These are phyloP conservation scores for Ophonus ardosiacus DNA, from an alignment of 2,888 invertebrate species.

Conservation along the genomic window DNA sequence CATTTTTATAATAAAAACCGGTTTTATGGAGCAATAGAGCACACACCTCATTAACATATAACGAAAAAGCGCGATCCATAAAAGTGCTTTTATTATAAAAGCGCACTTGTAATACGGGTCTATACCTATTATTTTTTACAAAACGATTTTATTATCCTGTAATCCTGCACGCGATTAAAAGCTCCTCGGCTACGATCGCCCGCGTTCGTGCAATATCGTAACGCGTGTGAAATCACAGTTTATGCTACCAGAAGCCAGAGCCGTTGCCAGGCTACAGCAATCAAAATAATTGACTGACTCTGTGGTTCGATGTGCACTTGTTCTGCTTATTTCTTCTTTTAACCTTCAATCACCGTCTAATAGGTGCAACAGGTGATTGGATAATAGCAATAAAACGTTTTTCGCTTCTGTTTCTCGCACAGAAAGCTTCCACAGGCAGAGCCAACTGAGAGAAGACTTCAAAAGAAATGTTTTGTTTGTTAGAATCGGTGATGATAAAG, in stretches of 20 bases:
- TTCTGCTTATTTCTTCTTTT: constrained; percentile 42
- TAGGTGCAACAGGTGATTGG: constrained; percentile 56
- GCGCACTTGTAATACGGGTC: no score
- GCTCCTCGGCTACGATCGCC: constrained; percentile 8
- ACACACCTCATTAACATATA: no score
- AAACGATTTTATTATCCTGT: background rate
- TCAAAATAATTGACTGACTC: constrained; percentile 53
- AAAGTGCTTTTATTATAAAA: no score
- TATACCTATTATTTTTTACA: background rate
- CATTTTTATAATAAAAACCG: no score
- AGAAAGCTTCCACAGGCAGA: background rate
- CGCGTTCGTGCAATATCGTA: constrained; percentile 4
- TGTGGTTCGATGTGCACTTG: constrained; percentile 51
- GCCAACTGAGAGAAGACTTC: constrained; percentile 10
- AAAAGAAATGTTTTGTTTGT: constrained; percentile 40
- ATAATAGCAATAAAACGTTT: constrained; percentile 56
- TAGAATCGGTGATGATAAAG: background rate
- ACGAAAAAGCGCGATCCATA: no score
- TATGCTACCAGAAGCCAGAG: constrained; percentile 13
- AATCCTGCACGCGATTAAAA: background rate
- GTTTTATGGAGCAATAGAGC: no score
- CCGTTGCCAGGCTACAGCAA: constrained; percentile 34
- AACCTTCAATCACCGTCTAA: constrained; percentile 59
- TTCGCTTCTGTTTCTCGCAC: constrained; percentile 51
- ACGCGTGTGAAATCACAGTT: constrained; percentile 45